These are phyloP conservation scores for Volucella inanis DNA, from an alignment of 2,888 invertebrate genomes.

Conservation along the genomic window DNA sequence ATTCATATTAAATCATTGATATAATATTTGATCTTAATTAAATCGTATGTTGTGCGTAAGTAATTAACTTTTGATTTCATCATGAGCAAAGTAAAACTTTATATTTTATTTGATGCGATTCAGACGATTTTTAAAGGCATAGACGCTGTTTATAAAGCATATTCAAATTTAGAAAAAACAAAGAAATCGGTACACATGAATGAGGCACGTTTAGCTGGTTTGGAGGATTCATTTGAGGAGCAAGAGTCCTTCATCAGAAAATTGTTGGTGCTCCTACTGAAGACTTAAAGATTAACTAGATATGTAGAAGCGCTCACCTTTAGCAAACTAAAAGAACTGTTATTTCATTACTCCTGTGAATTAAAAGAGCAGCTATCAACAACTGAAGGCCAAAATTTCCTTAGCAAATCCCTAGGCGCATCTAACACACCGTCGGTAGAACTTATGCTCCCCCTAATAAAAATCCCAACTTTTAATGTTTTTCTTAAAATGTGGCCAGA, in stretches of 20 bases:
- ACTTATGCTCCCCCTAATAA: slow-evolving; percentile 7
- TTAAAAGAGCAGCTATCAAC: background rate
- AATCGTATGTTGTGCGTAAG: background rate
- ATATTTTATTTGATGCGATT: slow-evolving; percentile 4
- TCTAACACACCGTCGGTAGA: slow-evolving; percentile 3
- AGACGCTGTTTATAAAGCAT: slow-evolving; percentile 16
- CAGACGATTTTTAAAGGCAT: background rate
- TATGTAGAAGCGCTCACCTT: slow-evolving; percentile 9
- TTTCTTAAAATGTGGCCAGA: no score
- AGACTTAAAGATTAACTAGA: background rate
- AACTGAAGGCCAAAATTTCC: background rate
- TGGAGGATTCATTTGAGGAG: background rate
- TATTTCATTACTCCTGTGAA: background rate
- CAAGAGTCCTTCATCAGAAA: slow-evolving; percentile 10
- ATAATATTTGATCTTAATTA: background rate
- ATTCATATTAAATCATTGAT: background rate
- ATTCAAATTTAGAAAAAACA: background rate
- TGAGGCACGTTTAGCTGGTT: no score
- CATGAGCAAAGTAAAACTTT: slow-evolving; percentile 5
- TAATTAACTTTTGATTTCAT: background rate
- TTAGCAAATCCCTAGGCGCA: no score
- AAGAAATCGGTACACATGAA: background rate
- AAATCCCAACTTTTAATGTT: background rate
- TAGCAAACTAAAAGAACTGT: slow-evolving; percentile 7
- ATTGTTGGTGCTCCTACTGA: background rate